A percentile compares a stretch with the other conserved stretches of the same genome.
phyloP scores from a whole-genome alignment of 2,113 vertebrate species.

The Centrocercus urophasianus region DNA sequence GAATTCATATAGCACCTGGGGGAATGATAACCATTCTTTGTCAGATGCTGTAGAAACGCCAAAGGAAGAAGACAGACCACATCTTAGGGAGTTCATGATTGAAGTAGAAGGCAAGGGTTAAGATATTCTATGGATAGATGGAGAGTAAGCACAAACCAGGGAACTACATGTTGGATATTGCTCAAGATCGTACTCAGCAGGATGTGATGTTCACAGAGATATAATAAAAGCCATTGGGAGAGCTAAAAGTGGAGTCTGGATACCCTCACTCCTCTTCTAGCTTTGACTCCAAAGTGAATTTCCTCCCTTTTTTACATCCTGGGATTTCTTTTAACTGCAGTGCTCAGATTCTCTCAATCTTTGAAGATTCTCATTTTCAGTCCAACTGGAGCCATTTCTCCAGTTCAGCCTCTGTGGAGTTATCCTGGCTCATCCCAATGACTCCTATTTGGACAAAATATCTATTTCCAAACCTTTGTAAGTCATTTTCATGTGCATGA shows the following conservation, averaged over 20 bases:
- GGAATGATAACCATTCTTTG: neutral
- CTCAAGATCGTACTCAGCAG: neutral
- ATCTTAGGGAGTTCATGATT: neutral
- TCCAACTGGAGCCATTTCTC: neutral
- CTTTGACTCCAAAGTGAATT: neutral
- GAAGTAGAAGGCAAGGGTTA: slow-evolving; percentile 7
- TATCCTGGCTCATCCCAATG: neutral
- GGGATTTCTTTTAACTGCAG: neutral
- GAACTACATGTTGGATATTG: neutral
- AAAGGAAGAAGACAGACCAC: neutral
- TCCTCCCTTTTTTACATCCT: neutral
- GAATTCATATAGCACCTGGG: neutral
- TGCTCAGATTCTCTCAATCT: neutral
- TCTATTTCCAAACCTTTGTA: neutral
- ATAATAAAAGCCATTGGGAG: neutral
- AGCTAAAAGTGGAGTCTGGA: neutral
- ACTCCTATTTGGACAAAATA: neutral
- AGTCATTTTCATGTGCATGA: fast-evolving
- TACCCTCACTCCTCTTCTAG: neutral
- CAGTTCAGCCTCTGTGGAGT: neutral
- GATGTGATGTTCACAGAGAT: neutral
- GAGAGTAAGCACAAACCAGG: neutral
- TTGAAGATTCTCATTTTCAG: neutral
- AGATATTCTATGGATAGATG: neutral
- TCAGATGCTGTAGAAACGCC: slow-evolving; percentile 10